phyloP scores from a whole-genome alignment of 2,888 invertebrate species.

The Agriopis leucophaearia region DNA sequence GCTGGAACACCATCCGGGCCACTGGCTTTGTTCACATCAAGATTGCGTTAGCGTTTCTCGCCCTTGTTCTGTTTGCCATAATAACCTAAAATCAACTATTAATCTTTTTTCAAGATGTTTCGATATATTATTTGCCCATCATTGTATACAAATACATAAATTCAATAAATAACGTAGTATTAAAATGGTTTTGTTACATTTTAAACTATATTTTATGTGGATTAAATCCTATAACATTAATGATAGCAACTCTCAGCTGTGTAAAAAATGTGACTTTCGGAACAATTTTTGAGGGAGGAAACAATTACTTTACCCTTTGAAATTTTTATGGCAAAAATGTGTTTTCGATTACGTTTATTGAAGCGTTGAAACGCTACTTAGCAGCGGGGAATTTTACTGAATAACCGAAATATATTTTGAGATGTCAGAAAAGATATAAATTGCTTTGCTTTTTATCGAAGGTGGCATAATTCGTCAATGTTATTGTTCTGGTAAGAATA shows the following conservation, averaged over 20 bases:
- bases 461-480: not conserved
- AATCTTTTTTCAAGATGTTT: too few relatives aligned
- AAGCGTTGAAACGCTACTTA: conserved; percentile 39
- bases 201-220: not conserved
- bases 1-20: too few relatives aligned
- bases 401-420: conserved; percentile 11
- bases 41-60: too few relatives aligned
- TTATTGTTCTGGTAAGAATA: not conserved
- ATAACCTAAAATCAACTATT: too few relatives aligned
- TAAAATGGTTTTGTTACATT: too few relatives aligned
- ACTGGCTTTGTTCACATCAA: too few relatives aligned
- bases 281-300: conserved; percentile 64
- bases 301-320: conserved; percentile 62
- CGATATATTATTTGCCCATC: too few relatives aligned
- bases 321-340: conserved; percentile 55
- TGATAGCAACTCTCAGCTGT: conserved; percentile 47
- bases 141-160: too few relatives aligned
- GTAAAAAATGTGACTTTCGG: conserved; percentile 68
- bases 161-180: too few relatives aligned
- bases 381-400: conserved; percentile 26
- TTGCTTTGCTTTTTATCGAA: conserved; percentile 2
- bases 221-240: conserved; percentile 43
- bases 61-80: too few relatives aligned
- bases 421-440: conserved; percentile 16
- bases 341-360: conserved; percentile 49